A percentile compares a stretch with the other conserved stretches of the same genome.
phyloP scores from a whole-genome alignment of 2,113 vertebrate genomes.

The Hystrix brachyura region DNA sequence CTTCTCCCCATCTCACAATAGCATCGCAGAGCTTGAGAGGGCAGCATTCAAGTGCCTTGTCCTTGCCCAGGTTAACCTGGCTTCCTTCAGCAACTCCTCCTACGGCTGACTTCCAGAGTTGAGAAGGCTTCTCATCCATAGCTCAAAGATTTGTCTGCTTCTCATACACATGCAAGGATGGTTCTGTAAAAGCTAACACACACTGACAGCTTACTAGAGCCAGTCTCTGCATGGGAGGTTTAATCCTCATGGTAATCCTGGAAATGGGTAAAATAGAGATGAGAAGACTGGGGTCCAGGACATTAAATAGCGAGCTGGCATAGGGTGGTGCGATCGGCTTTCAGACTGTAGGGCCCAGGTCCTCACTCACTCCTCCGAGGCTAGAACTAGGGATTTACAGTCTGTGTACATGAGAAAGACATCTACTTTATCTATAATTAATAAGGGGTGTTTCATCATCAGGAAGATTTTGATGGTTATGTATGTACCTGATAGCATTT shows the following conservation, averaged over 20 bases:
- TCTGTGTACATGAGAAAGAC: background rate
- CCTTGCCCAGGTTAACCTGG: background rate
- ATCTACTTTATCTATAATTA: background rate
- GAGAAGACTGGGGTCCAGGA: background rate
- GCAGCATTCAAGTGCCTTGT: background rate
- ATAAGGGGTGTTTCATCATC: background rate
- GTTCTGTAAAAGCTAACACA: background rate
- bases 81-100: background rate
- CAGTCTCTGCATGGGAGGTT: background rate
- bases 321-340: fast-evolving
- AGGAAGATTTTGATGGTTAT: background rate
- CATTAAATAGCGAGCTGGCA: background rate
- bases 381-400: background rate
- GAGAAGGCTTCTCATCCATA: background rate
- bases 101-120: background rate
- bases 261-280: background rate
- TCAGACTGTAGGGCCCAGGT: background rate
- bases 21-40: background rate
- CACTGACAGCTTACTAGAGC: background rate
- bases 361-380: background rate
- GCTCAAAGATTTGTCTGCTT: background rate
- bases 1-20: background rate
- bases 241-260: background rate
- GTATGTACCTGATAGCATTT: background rate
- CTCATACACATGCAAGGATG: background rate